A percentile compares a stretch with the other conserved stretches of the same genome.
Evolutionary conservation across 1,140 invertebrate species (phyloP).

Genomic region (Solenopsis invicta): DNA sequence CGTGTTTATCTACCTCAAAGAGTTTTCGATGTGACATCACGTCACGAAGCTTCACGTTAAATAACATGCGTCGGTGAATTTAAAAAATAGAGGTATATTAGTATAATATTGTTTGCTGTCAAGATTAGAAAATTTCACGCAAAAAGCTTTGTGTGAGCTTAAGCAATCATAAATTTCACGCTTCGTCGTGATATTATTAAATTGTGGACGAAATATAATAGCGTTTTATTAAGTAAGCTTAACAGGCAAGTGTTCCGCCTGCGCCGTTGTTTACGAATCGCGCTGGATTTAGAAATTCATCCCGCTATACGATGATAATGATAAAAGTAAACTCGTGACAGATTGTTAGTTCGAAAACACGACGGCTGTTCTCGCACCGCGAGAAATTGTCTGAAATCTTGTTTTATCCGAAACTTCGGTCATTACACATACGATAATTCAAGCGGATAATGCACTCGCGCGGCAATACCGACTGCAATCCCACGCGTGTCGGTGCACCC

Average conservation of each 20-base stretch:
- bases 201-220: conserved; percentile 7
- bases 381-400: conserved; percentile 49
- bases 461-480: conserved; percentile 52
- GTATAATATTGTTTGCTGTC: conserved; percentile 22
- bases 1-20: conserved; percentile 34
- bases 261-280: conserved; percentile 9
- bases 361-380: background rate
- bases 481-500: conserved; percentile 38
- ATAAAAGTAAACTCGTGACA: conserved; percentile 4
- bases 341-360: conserved; percentile 30
- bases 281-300: background rate
- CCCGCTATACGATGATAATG: background rate
- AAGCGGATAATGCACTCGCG: conserved; percentile 49
- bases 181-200: conserved; percentile 15
- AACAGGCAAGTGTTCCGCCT: background rate
- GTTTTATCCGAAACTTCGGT: conserved; percentile 50
- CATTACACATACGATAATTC: conserved; percentile 59
- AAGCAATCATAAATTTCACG: conserved; percentile 45
- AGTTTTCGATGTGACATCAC: conserved; percentile 25
- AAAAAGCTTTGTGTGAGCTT: conserved; percentile 9
- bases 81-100: conserved; percentile 22
- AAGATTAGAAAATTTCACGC: background rate
- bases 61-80: background rate
- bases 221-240: conserved; percentile 17
- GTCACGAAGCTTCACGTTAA: conserved; percentile 28